Conservation (phyloP, 2,888 invertebrate species). For the Lithosia quadra region DNA sequence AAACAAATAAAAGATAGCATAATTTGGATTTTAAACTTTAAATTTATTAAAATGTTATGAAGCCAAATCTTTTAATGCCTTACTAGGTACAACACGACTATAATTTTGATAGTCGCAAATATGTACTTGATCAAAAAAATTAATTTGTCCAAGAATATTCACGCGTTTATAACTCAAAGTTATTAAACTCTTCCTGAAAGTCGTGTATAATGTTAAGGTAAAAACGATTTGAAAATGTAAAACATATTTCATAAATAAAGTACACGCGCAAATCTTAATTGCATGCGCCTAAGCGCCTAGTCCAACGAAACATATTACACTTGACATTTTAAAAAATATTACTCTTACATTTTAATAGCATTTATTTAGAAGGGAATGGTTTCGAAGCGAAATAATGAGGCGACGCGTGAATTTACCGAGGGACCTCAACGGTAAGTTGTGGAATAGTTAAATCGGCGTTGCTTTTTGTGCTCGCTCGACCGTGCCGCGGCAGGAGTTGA, state of each 20-base stretch:
- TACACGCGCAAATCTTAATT: conserved; percentile 71
- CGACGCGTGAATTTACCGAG: conserved; percentile 65
- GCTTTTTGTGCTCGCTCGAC: conserved; percentile 65
- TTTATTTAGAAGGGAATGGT: conserved; percentile 72
- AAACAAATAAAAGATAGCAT: conserved; percentile 2
- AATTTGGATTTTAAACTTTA: not conserved
- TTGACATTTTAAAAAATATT: conserved; percentile 75
- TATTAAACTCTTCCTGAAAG: conserved; percentile 53
- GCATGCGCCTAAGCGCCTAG: conserved; percentile 57
- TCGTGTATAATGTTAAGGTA: conserved; percentile 50
- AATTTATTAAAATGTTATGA: too few relatives aligned
- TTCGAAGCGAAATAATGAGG: conserved; percentile 81
- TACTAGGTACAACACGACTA: too few relatives aligned
- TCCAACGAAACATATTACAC: conserved; percentile 63
- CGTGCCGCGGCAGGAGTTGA: conserved; percentile 55
- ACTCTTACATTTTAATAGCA: conserved; percentile 79
- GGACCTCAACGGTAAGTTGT: conserved; percentile 36
- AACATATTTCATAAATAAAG: conserved; percentile 59
- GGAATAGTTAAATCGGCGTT: conserved; percentile 55
- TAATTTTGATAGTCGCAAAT: too few relatives aligned
- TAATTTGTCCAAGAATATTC: conserved; percentile 25
- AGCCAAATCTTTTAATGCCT: too few relatives aligned
- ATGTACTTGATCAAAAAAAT: not conserved
- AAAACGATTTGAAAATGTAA: conserved; percentile 56
- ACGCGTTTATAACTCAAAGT: conserved; percentile 36